Base-by-base conservation (phyloP, 2,888 invertebrate genomes). In the Xylocampa areola region DNA sequence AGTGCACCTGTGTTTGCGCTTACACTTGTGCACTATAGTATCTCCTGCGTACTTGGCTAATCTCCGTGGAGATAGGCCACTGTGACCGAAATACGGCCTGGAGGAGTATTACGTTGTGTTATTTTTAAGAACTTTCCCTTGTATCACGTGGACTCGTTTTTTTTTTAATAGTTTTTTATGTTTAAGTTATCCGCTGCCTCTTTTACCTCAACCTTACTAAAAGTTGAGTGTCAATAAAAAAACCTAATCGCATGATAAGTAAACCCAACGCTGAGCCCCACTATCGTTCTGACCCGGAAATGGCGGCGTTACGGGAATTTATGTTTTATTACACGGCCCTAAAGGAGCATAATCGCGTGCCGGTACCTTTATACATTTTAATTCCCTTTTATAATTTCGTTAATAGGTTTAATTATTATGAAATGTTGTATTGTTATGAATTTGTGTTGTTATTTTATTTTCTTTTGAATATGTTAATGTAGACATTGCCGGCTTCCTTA, bases 181-280 rank as follows among this genome's bases (percentile, higher is more conserved):
- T n/a, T n/a, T n/a, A n/a, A n/a, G n/a, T n/a, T n/a, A 11, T 19
- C 27, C 70, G 70, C 68, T 70, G 0, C 4, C 17, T 50, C 47
- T 21, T n/a, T 0, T 54, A 27, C 36, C 44, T 32, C 41, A 35
- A 11, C 10, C 17, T 40, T 27, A 8, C 35, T 16, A 32, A n/a
- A 44, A 39, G 11, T 11, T 45, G 13, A 52, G 23, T 50, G 48
- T 48, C 44, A 54, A 54, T 43, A 44, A 50, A 68, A 52, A 62
- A 33, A 30, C 30, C 51, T 54, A 53, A 69, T 58, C 39, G 39
- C 47, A 47, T 57, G 32, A 50, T 58, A 58, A 48, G 39, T 57
- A 45, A 69, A 53, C 5, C 35, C 27, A 30, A 32, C 51, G 25
- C 29, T 14, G 27, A 41, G 11, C 30, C 16, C 32, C 21, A 35